Evolutionary conservation across 2,797 vertebrate species (phyloP).

Genomic region (Sebastes diaconus): DNA sequence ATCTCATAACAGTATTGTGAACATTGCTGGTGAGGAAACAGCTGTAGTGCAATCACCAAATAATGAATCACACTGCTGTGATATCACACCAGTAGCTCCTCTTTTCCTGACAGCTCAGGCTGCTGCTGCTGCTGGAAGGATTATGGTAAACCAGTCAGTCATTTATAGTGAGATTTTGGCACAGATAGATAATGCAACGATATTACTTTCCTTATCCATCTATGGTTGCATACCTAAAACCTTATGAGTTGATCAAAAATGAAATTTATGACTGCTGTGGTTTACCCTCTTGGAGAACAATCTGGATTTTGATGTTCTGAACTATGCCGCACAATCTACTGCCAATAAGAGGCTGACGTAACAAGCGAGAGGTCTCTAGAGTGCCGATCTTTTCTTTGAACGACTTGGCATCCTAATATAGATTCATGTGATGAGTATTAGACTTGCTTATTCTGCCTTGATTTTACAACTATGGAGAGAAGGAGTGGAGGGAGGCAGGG

Average conservation of each 20-base stretch:
- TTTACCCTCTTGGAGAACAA: neutral
- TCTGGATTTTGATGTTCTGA: neutral
- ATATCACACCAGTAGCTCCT: neutral
- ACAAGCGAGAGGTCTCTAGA: neutral
- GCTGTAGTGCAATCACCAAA: neutral
- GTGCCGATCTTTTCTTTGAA: neutral
- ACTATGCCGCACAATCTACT: neutral
- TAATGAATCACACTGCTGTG: neutral
- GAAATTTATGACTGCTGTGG: neutral
- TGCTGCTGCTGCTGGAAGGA: neutral
- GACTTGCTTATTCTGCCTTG: conserved; percentile 6
- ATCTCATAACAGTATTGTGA: neutral
- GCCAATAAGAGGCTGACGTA: conserved; percentile 9
- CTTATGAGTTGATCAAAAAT: neutral
- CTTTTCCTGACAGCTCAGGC: neutral
- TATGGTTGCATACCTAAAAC: neutral
- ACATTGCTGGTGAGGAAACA: neutral
- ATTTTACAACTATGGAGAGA: conserved; percentile 7
- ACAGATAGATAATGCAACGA: neutral
- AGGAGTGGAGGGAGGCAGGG: neutral
- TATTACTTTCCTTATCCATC: neutral
- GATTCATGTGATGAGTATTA: conserved; percentile 17
- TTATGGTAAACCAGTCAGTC: conserved; percentile 16
- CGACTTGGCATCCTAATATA: conserved; percentile 19
- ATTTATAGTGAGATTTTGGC: neutral